Evolutionary conservation across 2,888 invertebrate genomes (phyloP).

Genomic region (Linnaemya tessellans): DNA sequence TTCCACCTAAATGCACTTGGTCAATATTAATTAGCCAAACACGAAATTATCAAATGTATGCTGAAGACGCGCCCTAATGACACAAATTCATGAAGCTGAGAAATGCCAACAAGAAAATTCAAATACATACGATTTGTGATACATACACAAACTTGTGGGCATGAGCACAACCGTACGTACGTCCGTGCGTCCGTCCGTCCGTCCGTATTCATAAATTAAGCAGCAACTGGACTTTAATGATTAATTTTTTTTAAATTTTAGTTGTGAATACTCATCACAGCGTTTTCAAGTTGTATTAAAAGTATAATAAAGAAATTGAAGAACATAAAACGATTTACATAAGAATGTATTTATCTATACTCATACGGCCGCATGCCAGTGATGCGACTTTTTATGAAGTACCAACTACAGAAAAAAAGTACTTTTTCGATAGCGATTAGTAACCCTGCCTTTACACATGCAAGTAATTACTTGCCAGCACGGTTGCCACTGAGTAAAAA

Average conservation of each 20-base stretch:
- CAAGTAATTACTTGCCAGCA: no score
- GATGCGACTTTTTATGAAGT: background rate
- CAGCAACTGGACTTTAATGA: conserved; percentile 1
- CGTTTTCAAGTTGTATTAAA: background rate
- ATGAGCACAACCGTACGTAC: background rate
- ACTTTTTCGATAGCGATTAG: background rate
- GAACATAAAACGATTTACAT: background rate
- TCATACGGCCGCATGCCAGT: background rate
- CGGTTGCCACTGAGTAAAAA: no score
- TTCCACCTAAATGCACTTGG: conserved; percentile 72
- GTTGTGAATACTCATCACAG: background rate
- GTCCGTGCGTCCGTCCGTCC: no score
- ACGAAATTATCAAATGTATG: conserved; percentile 71
- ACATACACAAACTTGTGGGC: background rate
- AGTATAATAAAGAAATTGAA: background rate
- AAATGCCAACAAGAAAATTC: conserved; percentile 34
- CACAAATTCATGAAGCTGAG: conserved; percentile 76
- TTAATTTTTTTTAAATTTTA: background rate
- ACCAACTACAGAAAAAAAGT: background rate
- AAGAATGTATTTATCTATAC: background rate
- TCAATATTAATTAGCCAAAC: conserved; percentile 77
- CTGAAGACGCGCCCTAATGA: conserved; percentile 78
- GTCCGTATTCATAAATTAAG: background rate
- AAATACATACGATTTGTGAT: conserved; percentile 4
- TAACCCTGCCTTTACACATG: no score